Conservation (phyloP, 1,140 invertebrate genomes). For the Gyrodactylus salaris region DNA sequence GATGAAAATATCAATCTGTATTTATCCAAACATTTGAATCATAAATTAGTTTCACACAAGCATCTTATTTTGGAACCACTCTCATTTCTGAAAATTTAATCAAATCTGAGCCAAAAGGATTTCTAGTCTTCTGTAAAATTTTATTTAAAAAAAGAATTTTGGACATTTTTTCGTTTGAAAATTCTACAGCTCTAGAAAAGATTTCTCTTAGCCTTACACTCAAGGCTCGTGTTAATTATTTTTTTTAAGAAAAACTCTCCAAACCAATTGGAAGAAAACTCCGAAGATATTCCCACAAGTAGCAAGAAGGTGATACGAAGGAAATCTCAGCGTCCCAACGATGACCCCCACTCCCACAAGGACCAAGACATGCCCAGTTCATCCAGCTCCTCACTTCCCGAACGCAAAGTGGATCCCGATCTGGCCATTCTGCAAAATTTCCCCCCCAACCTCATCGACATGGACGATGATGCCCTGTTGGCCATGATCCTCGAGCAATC, state of each 20-base stretch:
- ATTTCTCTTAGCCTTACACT: neutral
- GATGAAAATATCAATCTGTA: too few relatives aligned
- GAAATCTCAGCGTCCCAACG: neutral
- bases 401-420: neutral
- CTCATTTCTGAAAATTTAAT: too few relatives aligned
- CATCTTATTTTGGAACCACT: too few relatives aligned
- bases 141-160: too few relatives aligned
- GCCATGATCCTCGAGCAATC: constrained; percentile 1
- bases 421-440: neutral
- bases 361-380: neutral
- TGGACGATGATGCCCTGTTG: constrained; percentile 3
- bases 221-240: neutral
- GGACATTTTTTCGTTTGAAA: too few relatives aligned
- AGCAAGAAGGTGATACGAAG: neutral
- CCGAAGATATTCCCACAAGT: neutral
- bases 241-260: neutral
- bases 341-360: neutral
- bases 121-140: too few relatives aligned
- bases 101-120: too few relatives aligned
- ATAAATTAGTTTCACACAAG: too few relatives aligned
- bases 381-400: neutral
- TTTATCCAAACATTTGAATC: too few relatives aligned
- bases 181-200: neutral
- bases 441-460: constrained; percentile 1
- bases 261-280: neutral